Conservation (phyloP, 2,888 invertebrate species). For the Tinea trinotella region DNA sequence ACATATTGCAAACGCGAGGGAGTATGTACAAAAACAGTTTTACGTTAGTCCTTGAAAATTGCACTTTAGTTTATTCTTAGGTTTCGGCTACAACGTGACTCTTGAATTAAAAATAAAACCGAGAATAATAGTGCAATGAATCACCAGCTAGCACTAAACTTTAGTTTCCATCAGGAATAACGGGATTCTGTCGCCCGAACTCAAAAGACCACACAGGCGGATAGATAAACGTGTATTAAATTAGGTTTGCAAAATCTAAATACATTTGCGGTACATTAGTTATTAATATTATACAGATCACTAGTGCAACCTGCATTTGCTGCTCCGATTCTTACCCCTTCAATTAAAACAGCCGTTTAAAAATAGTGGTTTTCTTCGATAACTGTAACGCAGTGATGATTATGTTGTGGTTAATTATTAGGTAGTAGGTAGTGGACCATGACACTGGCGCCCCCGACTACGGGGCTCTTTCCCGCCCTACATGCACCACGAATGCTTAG, state of each 20-base stretch:
- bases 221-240: neutral
- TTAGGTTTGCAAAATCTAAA: neutral
- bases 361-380: conserved; percentile 11
- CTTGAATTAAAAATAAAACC: neutral
- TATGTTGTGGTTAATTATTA: conserved; percentile 9
- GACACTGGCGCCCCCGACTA: neutral
- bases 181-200: neutral
- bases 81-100: neutral
- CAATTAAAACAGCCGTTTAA: conserved; percentile 6
- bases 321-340: conserved; percentile 4
- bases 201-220: neutral
- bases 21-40: neutral
- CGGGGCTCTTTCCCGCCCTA: conserved; percentile 5
- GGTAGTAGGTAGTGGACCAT: neutral
- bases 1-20: too few species aligned
- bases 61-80: neutral
- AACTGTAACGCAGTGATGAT: neutral
- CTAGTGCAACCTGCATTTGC: conserved; percentile 2
- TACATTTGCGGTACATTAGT: neutral
- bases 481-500: conserved; percentile 8
- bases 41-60: neutral
- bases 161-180: neutral
- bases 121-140: neutral
- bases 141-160: neutral
- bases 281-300: neutral